Conservation (phyloP, 2,888 invertebrate genomes). For the Melanophora roralis region DNA sequence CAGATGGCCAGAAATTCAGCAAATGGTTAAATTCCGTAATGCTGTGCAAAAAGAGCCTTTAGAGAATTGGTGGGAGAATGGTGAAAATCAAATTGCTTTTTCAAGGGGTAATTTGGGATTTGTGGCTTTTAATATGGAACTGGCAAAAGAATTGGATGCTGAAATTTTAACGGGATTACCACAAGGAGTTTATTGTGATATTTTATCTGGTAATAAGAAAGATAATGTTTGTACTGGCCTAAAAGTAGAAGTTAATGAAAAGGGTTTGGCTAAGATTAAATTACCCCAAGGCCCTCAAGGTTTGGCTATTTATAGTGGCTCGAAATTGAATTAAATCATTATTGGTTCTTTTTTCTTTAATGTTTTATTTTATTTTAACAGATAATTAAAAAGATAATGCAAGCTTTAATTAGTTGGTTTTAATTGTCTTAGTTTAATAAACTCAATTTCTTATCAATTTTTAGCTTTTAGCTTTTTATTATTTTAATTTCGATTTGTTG, state of each 20-base stretch:
- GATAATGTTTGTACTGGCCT: slow-evolving; percentile 56
- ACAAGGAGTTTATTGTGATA: slow-evolving; percentile 88
- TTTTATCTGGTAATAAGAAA: slow-evolving; percentile 82
- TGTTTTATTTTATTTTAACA: too few relatives aligned
- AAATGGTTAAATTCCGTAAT: slow-evolving; percentile 87
- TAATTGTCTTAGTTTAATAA: too few relatives aligned
- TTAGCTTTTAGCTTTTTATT: too few relatives aligned
- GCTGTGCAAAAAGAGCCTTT: slow-evolving; percentile 79
- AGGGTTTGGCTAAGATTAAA: slow-evolving; percentile 59
- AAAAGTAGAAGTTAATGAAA: slow-evolving; percentile 47
- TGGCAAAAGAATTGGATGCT: slow-evolving; percentile 78
- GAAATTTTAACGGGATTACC: slow-evolving; percentile 82
- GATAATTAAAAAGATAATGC: too few relatives aligned
- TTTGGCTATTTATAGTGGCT: slow-evolving; percentile 81
- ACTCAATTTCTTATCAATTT: too few relatives aligned
- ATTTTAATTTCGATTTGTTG: too few relatives aligned
- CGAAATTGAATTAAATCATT: slow-evolving; percentile 47
- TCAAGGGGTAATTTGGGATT: slow-evolving; percentile 85
- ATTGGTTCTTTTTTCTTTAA: too few relatives aligned
- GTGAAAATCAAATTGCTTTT: slow-evolving; percentile 88
- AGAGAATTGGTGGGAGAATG: slow-evolving; percentile 87
- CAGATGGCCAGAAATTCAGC: slow-evolving; percentile 86
- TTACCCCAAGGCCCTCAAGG: slow-evolving; percentile 79
- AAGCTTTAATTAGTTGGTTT: too few relatives aligned
- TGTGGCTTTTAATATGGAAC: slow-evolving; percentile 84